A percentile compares a stretch with the other conserved stretches of the same genome.
phyloP scores from a whole-genome alignment of 2,113 vertebrate species.

The Callorhinus ursinus region DNA sequence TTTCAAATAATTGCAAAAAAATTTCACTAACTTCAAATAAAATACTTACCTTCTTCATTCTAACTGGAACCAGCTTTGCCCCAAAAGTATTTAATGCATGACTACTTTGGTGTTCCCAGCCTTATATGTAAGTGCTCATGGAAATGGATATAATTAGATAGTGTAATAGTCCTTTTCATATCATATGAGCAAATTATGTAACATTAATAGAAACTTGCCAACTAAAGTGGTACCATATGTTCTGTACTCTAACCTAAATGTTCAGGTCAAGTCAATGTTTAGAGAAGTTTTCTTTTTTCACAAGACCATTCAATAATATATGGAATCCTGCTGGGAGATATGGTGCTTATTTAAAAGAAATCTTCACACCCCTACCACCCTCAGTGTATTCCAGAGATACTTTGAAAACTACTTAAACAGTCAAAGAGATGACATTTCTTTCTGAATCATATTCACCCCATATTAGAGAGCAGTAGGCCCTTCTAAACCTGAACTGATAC shows the following conservation, averaged over 20 bases:
- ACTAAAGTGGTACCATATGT: background rate
- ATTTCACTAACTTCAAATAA: slow-evolving; percentile 37
- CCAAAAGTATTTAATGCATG: background rate
- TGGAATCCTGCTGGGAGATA: background rate
- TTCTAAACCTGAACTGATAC: slow-evolving; percentile 24
- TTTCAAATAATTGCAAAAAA: slow-evolving; percentile 19
- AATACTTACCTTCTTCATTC: slow-evolving; percentile 13
- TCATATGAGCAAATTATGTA: background rate
- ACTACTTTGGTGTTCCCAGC: slow-evolving; percentile 4
- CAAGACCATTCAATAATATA: slow-evolving; percentile 11
- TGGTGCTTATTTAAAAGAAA: slow-evolving; percentile 35
- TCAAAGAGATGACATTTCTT: slow-evolving; percentile 7
- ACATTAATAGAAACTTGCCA: background rate
- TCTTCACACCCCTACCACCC: background rate
- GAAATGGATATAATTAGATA: slow-evolving; percentile 33
- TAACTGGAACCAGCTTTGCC: slow-evolving; percentile 50
- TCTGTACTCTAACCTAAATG: slow-evolving; percentile 8
- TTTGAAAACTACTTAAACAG: slow-evolving; percentile 46
- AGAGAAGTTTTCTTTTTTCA: slow-evolving; percentile 35
- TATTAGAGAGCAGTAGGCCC: slow-evolving; percentile 42
- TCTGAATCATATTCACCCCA: background rate
- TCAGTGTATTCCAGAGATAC: background rate
- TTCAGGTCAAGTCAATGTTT: slow-evolving; percentile 26
- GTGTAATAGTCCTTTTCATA: slow-evolving; percentile 26
- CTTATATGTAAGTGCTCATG: background rate